phyloP scores from a whole-genome alignment of 2,888 invertebrate species.

The Orchestes rusci region DNA sequence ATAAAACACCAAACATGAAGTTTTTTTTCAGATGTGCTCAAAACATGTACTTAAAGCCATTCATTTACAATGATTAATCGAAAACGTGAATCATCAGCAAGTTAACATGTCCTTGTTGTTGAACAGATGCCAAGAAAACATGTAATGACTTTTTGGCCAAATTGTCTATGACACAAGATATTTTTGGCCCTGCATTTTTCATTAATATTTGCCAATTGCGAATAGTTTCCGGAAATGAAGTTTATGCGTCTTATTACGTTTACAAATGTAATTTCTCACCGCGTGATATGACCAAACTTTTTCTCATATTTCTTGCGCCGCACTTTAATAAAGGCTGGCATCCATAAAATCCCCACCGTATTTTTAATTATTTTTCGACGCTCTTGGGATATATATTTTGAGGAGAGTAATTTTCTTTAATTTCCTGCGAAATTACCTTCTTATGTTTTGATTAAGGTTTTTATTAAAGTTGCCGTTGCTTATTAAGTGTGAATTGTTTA shows the following conservation, averaged over 20 bases:
- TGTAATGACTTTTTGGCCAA: constrained; percentile 15
- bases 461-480: constrained; percentile 19
- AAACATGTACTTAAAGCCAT: too few species aligned
- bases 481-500: too few species aligned
- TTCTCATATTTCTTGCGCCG: constrained; percentile 36
- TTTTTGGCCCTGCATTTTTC: too few species aligned
- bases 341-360: constrained; percentile 39
- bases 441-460: constrained; percentile 25
- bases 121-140: constrained; percentile 15
- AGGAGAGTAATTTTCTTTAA: constrained; percentile 24
- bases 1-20: too few species aligned
- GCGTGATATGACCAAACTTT: constrained; percentile 40
- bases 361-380: constrained; percentile 37
- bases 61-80: constrained; percentile 14
- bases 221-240: too few species aligned
- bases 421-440: constrained; percentile 25
- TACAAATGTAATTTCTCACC: constrained; percentile 39
- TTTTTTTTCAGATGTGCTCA: too few species aligned
- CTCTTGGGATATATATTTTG: constrained; percentile 23
- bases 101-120: constrained; percentile 11
- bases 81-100: constrained; percentile 11
- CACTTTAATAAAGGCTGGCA: constrained; percentile 24
- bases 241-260: constrained; percentile 26
- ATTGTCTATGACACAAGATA: constrained; percentile 14
- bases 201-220: too few species aligned